Base-by-base conservation (phyloP, 2,113 vertebrate species). In the Megalops atlanticus region DNA sequence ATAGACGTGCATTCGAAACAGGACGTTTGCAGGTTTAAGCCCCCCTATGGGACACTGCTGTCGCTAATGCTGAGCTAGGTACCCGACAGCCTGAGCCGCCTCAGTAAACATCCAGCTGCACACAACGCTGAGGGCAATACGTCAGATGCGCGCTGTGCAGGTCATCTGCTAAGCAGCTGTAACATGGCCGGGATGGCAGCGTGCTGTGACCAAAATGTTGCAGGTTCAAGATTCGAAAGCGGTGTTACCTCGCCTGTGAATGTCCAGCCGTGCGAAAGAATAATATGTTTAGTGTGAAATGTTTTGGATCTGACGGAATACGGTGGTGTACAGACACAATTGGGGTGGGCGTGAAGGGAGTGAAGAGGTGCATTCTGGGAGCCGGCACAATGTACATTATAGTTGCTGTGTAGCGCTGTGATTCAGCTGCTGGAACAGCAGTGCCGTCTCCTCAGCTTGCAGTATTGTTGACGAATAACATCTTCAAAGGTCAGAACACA, bases 1-100 rank as follows among this genome's bases (percentile, higher is more conserved):
- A 69, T 49, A 81, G 81, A 85, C 54, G 83, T 39, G 43, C 16
- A n/a, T 64, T 64, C 31, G 58, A 64, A 64, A 64, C 24, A 58
- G n/a, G 58, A 31, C 41, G 58, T 68, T 58, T 36, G 40, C n/a
- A n/a, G 8, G 58, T 31, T 31, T 64, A n/a, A 64, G n/a, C 18
- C 21, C 52, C 52, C 1, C 21, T 2, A n/a, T n/a, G 52, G 18
- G 52, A 24, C 10, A 6, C 58, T 10, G 3, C 24, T 10, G 11
- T n/a, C 8, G n/a, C n/a, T n/a, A n/a, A n/a, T n/a, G n/a, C n/a
- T n/a, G n/a, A n/a, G n/a, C n/a, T n/a, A n/a, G n/a, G 1, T 31
- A 27, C 58, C n/a, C 58, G 24, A 24, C 58, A 16, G 16, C 15
- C 49, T 4, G n/a, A 58, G n/a, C 6, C 3, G 21, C 24, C n/a